Conservation (phyloP, 2,113 vertebrate genomes). For the Gadus chalcogrammus region DNA sequence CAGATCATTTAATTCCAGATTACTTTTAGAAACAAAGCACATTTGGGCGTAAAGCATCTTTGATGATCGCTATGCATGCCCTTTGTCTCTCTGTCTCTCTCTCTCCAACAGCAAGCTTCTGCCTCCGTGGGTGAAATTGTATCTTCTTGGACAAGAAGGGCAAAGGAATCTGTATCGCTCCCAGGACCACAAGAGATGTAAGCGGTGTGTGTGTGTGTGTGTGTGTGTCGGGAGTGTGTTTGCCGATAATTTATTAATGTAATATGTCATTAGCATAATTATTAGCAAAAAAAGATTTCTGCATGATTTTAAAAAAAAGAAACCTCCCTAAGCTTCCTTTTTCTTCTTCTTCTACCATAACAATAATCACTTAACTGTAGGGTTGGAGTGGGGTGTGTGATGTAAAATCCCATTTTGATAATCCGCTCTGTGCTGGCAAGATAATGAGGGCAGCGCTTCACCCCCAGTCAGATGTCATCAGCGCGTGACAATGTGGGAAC, state of each 20-base stretch:
- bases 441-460: conserved; percentile 64
- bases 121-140: conserved; percentile 47
- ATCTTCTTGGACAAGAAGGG: conserved; percentile 61
- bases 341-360: conserved; percentile 44
- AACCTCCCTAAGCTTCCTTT: conserved; percentile 21
- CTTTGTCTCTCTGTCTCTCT: conserved; percentile 1
- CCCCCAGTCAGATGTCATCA: conserved; percentile 71
- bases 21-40: conserved; percentile 60
- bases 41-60: conserved; percentile 41
- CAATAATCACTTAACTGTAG: conserved; percentile 70
- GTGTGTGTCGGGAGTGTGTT: conserved; percentile 12
- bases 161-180: conserved; percentile 47
- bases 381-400: conserved; percentile 47
- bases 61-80: background rate
- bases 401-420: conserved; percentile 71
- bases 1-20: conserved; percentile 59
- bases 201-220: background rate
- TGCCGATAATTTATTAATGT: conserved; percentile 52
- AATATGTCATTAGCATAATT: conserved; percentile 69
- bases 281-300: conserved; percentile 47
- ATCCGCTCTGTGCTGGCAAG: conserved; percentile 67
- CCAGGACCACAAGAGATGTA: background rate
- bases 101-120: background rate
- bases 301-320: no score
- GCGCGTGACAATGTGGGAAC: conserved; percentile 44